Base-by-base conservation (phyloP, 2,888 invertebrate genomes). In the Drosophila quasianomalipes region DNA sequence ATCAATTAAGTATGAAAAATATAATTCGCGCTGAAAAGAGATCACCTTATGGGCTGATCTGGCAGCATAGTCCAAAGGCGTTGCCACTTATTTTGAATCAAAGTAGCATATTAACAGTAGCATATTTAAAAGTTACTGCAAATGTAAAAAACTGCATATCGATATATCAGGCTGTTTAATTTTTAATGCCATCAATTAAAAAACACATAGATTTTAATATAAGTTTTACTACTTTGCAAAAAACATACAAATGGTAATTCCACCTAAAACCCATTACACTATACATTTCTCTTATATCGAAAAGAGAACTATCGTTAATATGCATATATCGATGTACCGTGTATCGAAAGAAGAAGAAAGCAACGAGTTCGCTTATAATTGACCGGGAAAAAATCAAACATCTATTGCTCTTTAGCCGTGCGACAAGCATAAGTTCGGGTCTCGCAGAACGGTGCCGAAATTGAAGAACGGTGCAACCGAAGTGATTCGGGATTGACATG, bases 301-400 rank as follows among this genome's bases (percentile, higher is more conserved):
- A 30, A 47, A 10, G 4, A 31, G 14, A 55, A 37, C 5, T 74
- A 49, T 49, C 49, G 52, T n/a, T 12, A 28, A n/a, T 6, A 22
- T 58, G 12, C 19, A 49, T 35, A 31, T 54, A 31, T 49, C 77
- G 77, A 77, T 77, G 22, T 0, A 10, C n/a, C 28, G n/a, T 44
- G 6, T 41, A 57, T 37, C 47, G 37, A 41, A 58, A 26, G 9
- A 31, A 47, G 44, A 62, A 54, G 57, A 68, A 76, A 59, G 47
- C 22, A 64, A 44, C 52, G 52, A 60, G 62, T 37, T 61, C 41
- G 60, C 26, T 70, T 60, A 5, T 49, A 68, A 54, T 76, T 77
- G 78, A 84, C 85, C 83, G 83, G 83, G 83, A 81, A 85, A 81
- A 82, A 85, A 74, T 84, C 79, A 81, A 84, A 79, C 33, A 77